phyloP scores from a whole-genome alignment of 2,888 invertebrate genomes.

The Cryptophagus acutangulus region DNA sequence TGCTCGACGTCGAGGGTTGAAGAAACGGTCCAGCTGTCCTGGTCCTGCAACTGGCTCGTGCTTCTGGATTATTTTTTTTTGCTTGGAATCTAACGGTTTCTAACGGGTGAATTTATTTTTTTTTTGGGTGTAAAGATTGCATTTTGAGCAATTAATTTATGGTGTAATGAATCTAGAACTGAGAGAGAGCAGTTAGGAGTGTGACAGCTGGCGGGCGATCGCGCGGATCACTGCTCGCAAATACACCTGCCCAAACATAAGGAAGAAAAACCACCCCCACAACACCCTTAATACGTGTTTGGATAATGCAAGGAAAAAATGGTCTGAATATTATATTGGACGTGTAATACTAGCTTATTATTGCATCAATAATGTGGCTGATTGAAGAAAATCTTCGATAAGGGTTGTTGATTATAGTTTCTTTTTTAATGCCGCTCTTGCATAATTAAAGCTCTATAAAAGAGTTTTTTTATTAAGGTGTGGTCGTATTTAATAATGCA shows the following conservation, averaged over 20 bases:
- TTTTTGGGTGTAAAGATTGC: not conserved
- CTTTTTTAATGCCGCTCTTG: too few relatives aligned
- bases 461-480: too few relatives aligned
- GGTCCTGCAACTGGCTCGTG: conserved; percentile 9
- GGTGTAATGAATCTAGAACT: not conserved
- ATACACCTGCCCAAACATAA: conserved; percentile 46
- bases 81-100: not conserved
- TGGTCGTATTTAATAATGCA: too few relatives aligned
- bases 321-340: too few relatives aligned
- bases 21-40: conserved; percentile 33
- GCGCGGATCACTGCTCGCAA: conserved; percentile 43
- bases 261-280: conserved; percentile 23
- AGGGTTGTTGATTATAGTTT: too few relatives aligned
- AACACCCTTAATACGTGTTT: too few relatives aligned
- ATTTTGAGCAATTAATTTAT: not conserved
- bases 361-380: too few relatives aligned
- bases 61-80: not conserved
- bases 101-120: not conserved
- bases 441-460: too few relatives aligned
- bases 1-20: conserved; percentile 11
- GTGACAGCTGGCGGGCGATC: conserved; percentile 44
- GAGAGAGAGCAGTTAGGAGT: conserved; percentile 18
- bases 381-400: too few relatives aligned
- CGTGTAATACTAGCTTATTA: too few relatives aligned
- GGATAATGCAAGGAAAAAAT: too few relatives aligned